Conservation (phyloP, 2,797 vertebrate genomes). For the Heteromormyrus szaboi region DNA sequence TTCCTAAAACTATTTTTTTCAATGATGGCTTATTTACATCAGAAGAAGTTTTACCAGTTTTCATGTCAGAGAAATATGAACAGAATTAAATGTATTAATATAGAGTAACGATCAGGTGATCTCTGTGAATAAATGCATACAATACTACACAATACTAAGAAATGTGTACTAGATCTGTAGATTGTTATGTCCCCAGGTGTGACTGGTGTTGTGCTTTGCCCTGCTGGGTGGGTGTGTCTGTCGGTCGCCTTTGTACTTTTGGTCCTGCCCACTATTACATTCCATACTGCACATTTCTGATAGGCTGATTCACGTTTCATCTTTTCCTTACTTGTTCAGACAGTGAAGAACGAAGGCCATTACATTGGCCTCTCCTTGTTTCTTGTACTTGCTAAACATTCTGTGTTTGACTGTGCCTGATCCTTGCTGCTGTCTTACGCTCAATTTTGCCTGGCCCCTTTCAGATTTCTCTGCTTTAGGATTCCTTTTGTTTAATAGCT, state of each 20-base stretch:
- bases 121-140: background rate
- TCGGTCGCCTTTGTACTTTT: background rate
- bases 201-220: background rate
- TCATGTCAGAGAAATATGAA: background rate
- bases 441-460: background rate
- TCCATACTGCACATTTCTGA: background rate
- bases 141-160: background rate
- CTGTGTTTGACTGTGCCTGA: background rate
- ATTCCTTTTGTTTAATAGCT: background rate
- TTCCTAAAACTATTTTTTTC: background rate
- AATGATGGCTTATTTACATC: background rate
- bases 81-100: background rate
- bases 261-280: background rate
- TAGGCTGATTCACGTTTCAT: background rate
- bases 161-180: background rate
- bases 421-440: background rate
- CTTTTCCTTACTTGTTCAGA: background rate
- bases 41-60: background rate
- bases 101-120: background rate
- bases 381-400: background rate
- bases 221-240: background rate
- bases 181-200: background rate
- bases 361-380: background rate
- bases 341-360: background rate
- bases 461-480: background rate